Percentiles rank a stretch among this genome's conserved stretches.
Evolutionary conservation across 2,888 invertebrate species (phyloP).

Genomic region (Sepiola atlantica): DNA sequence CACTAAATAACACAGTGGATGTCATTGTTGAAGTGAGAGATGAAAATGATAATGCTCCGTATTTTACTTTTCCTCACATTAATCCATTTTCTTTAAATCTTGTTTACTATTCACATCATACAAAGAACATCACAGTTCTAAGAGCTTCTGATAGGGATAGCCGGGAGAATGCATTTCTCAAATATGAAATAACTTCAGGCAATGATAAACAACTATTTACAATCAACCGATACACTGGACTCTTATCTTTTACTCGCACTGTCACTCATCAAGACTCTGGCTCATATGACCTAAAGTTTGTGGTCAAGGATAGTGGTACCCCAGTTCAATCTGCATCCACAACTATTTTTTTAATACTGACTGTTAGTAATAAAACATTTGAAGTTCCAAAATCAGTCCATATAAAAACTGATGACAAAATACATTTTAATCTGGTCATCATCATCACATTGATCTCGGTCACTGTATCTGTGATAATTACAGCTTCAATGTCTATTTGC

Average conservation of each 20-base stretch:
- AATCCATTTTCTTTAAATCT: not conserved
- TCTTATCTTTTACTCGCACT: not conserved
- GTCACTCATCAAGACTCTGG: constrained; percentile 8
- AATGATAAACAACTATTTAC: not conserved
- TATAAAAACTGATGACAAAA: not conserved
- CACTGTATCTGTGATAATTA: constrained; percentile 2
- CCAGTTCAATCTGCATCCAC: constrained; percentile 13
- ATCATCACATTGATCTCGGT: not conserved
- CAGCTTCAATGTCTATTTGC: not conserved
- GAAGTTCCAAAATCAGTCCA: not conserved
- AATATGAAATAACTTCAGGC: constrained; percentile 20
- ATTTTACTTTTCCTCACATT: not conserved
- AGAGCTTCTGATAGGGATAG: not conserved
- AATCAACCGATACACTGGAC: not conserved
- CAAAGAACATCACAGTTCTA: not conserved
- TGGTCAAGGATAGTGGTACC: constrained; percentile 8
- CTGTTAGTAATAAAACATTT: not conserved
- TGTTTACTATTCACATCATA: not conserved
- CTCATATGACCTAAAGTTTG: not conserved
- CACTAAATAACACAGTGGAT: not conserved
- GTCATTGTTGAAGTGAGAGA: not conserved
- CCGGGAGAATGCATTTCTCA: not conserved
- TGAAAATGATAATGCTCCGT: constrained; percentile 11
- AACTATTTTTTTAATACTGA: not conserved
- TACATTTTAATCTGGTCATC: not conserved